Conservation (phyloP, 2,797 vertebrate species). For the Clarias pachynema region DNA sequence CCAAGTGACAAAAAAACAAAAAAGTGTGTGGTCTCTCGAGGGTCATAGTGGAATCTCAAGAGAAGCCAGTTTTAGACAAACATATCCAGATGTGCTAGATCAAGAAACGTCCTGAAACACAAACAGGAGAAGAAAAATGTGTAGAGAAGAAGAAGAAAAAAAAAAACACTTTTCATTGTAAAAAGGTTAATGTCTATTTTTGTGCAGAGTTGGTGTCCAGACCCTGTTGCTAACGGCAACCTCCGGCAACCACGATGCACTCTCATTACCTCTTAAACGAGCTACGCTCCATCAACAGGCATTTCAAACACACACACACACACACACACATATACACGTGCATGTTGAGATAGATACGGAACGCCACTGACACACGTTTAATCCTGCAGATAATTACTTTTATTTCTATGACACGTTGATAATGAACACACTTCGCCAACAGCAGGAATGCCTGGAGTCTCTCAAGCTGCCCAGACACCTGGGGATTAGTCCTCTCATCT, state of each 20-base stretch:
- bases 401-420: not conserved
- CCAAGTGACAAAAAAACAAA: too few relatives aligned
- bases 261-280: slow-evolving; percentile 45
- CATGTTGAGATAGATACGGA: not conserved
- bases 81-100: not conserved
- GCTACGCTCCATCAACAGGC: slow-evolving; percentile 1
- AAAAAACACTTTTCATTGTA: slow-evolving; percentile 35
- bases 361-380: not conserved
- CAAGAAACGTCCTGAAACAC: not conserved
- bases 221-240: slow-evolving; percentile 56
- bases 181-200: slow-evolving; percentile 50
- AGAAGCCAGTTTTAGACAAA: not conserved
- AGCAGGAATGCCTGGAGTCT: slow-evolving; percentile 1
- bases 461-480: not conserved
- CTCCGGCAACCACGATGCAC: slow-evolving; percentile 43
- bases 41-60: not conserved
- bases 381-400: not conserved
- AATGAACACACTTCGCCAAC: not conserved
- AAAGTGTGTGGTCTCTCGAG: not conserved
- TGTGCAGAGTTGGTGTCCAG: slow-evolving; percentile 51
- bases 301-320: slow-evolving; percentile 1
- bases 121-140: slow-evolving; percentile 12
- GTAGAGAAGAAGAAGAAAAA: not conserved
- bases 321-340: not conserved
- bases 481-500: not conserved